phyloP scores from a whole-genome alignment of 2,888 invertebrate genomes.

The Polydrusus cervinus region DNA sequence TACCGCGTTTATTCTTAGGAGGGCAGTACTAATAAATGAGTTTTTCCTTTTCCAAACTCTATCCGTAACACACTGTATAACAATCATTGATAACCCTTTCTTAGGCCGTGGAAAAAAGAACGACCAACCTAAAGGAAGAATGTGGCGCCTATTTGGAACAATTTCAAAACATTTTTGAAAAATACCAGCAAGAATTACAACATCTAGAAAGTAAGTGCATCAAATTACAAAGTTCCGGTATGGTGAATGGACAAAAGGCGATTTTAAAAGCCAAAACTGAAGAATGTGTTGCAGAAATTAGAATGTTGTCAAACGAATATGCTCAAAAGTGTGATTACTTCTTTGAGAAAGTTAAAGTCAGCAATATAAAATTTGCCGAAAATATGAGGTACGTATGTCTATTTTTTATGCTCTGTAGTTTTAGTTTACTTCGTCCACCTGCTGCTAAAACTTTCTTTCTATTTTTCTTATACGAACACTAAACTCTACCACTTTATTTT shows the following conservation, averaged over 20 bases:
- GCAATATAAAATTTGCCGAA: conserved; percentile 41
- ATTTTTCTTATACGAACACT: too few species aligned
- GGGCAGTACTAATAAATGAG: too few species aligned
- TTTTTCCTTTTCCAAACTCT: too few species aligned
- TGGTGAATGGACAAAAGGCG: conserved; percentile 31
- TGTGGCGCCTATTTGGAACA: neutral
- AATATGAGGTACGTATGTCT: conserved; percentile 23
- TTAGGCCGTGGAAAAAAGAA: conserved; percentile 25
- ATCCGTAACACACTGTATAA: too few species aligned
- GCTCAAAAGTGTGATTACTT: conserved; percentile 31
- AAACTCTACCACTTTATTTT: too few species aligned
- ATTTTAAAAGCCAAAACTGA: conserved; percentile 35
- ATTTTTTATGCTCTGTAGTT: neutral
- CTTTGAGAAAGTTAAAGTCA: conserved; percentile 49
- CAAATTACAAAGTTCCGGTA: conserved; percentile 25
- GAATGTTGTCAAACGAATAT: conserved; percentile 1
- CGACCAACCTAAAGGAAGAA: neutral
- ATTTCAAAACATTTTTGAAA: neutral
- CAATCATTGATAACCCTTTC: too few species aligned
- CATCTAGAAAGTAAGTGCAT: conserved; percentile 36
- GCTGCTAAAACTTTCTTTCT: too few species aligned
- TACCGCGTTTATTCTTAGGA: too few species aligned
- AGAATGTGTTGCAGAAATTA: conserved; percentile 28
- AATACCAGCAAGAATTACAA: conserved; percentile 39
- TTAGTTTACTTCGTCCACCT: too few species aligned